These are phyloP conservation scores for Platycnemis pennipes DNA, from an alignment of 2,888 invertebrate species.

Conservation along the genomic window DNA sequence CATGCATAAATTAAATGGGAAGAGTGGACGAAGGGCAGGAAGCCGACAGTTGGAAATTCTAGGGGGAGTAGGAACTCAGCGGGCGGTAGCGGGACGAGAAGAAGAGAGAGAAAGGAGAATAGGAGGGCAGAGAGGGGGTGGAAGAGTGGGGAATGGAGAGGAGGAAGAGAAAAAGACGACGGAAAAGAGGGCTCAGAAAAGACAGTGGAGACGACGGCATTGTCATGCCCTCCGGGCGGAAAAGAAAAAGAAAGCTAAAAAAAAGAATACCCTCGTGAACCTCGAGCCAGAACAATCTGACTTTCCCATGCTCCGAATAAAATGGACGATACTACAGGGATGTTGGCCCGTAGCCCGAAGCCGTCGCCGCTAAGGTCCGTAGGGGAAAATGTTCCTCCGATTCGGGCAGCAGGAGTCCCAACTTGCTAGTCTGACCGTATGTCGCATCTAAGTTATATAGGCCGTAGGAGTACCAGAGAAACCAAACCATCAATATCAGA, in stretches of 20 bases:
- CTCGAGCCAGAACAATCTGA: neutral
- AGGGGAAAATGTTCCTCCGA: neutral
- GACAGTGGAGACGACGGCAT: neutral
- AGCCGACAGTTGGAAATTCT: neutral
- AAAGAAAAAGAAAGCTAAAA: neutral
- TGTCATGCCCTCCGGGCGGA: neutral
- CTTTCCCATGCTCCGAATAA: conserved; percentile 27
- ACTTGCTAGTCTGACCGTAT: neutral
- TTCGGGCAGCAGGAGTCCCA: neutral
- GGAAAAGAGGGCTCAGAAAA: neutral
- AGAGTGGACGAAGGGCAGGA: neutral
- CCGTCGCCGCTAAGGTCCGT: neutral
- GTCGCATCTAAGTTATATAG: neutral
- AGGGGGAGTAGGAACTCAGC: neutral
- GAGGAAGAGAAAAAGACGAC: neutral
- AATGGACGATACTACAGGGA: conserved; percentile 7
- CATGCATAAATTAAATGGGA: neutral
- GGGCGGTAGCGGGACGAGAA: neutral
- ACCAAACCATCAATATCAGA: too few species aligned
- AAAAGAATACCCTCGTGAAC: neutral
- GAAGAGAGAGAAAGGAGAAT: neutral
- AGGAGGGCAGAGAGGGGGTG: neutral
- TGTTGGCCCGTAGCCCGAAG: neutral
- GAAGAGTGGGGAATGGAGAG: neutral
- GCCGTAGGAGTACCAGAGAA: neutral